These are phyloP conservation scores for Hippocampus zosterae DNA, from an alignment of 2,113 vertebrate species.

Conservation along the genomic window DNA sequence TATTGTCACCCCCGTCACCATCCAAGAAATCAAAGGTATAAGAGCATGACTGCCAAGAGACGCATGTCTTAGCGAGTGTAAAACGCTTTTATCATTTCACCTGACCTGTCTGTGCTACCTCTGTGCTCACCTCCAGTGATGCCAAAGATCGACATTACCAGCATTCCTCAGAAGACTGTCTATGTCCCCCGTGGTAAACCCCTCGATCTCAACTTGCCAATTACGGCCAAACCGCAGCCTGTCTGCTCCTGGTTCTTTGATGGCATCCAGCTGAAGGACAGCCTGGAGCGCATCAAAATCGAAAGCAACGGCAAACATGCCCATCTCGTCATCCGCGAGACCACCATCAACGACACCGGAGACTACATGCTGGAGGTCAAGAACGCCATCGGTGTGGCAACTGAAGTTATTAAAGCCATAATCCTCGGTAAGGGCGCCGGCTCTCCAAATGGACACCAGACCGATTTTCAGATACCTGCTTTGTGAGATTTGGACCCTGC, in stretches of 20 bases:
- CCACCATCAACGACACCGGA: conserved; percentile 90
- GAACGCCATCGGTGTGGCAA: conserved; percentile 81
- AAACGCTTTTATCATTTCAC: not conserved
- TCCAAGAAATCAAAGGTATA: conserved; percentile 93
- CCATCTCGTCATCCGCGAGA: conserved; percentile 87
- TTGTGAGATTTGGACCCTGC: not conserved
- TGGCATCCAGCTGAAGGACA: conserved; percentile 86
- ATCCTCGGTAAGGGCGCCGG: conserved; percentile 85
- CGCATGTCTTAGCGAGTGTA: not conserved
- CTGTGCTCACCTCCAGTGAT: conserved; percentile 67
- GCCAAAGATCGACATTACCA: conserved; percentile 87
- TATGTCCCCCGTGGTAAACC: conserved; percentile 85
- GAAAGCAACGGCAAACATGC: conserved; percentile 81
- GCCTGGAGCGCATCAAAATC: conserved; percentile 86
- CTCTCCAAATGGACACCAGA: not conserved
- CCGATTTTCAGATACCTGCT: not conserved
- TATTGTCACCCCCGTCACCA: conserved; percentile 81
- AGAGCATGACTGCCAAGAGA: conserved; percentile 3
- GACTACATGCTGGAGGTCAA: conserved; percentile 88
- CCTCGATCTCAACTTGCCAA: conserved; percentile 86
- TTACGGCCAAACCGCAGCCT: conserved; percentile 84
- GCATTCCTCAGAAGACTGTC: conserved; percentile 90
- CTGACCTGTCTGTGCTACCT: not conserved
- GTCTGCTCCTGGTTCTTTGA: conserved; percentile 86
- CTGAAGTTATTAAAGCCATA: conserved; percentile 87